Evolutionary conservation across 1,140 invertebrate species (phyloP), one percentile per base, ranked within the genome.

Genomic region (Archivesica marissinica): DNA sequence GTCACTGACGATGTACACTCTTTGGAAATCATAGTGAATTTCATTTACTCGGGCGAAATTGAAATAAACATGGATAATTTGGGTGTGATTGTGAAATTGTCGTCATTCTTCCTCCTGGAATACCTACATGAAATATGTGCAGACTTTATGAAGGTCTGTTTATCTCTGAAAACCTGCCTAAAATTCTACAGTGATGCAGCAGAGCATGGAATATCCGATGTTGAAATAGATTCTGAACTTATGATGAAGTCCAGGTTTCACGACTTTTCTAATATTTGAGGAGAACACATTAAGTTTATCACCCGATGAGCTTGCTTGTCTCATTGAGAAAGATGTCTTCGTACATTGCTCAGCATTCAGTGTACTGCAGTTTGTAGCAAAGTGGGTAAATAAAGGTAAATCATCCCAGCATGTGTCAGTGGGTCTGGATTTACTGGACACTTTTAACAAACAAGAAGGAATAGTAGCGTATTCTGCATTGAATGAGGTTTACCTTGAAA

Each of bases 21-120:
- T 41, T 64, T 81, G 44, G 79, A 81, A 38, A 33, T 81, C 23
- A 81, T 81, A 0, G 1, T 81, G 15, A 56, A 81, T 33, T 81
- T 81, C 35, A 81, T 81, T 23, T 81, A 81, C 39, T 72, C 79
- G 3, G 79, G 79, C 20, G 41, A 81, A 30, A 39, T 81, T 54
- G 79, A 81, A 35, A 81, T 81, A 23, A 52, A 81, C 50, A 68
- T 52, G 47, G 50, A 72, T 3, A 81, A 81, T 56, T 35, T 81
- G 15, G 66, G 52, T 3, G 33, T 70, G 11, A 70, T 81, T 39
- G 64, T 81, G 0, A 81, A 81, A 72, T 50, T 81, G 44, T 81
- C 79, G n/a, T 81, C 79, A 28, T 81, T 81, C 47, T 81, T 81
- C 33, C 47, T 81, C 30, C n/a, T 81, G 13, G 79, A 81, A 56